Evolutionary conservation across 1,140 invertebrate genomes (phyloP), one percentile per base, ranked within the genome.

Genomic region (Nasonia vitripennis): DNA sequence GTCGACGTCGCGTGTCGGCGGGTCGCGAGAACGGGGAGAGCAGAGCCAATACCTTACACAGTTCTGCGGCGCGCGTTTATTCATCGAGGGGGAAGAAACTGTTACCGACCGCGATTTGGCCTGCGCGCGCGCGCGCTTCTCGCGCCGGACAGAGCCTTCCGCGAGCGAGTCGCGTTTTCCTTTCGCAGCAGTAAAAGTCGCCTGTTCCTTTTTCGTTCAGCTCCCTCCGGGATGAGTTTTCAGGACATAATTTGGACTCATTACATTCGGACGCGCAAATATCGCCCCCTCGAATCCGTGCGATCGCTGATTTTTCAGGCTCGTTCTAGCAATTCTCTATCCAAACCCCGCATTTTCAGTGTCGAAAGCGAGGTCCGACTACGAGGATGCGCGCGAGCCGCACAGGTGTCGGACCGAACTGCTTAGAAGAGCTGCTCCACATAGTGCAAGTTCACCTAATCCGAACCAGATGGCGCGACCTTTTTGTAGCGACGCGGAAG

Each of bases 1-100:
- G 89, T 91, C 89, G 89, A 91, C 87, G 87, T 55, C 17, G 11
- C 88, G 89, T 87, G 89, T 88, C 87, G 83, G 83, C 55, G 88
- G 68, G 84, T 88, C 87, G 83, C 83, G 89, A 88, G 86, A 88
- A 87, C 91, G 88, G 3, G 20, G 27, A 62, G 23, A 81, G 23
- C 20, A 68, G 62, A 68, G 45, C 70, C 79, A 78, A 27, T 81
- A 83, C 17, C 73, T 23, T 41, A 82, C 45, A 37, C 27, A 55
- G 27, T 62, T 23, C 14, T 31, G 55, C 82, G 23, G 20, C 10
- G 74, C 23, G 70, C 48, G 27, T 73, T 48, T 41, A 27, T 55
- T 27, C 70, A 71, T 51, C 27, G n/a, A 37, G 77, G 41, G 34
- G 41, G 41, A 82, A 82, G 31, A 41, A 91, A 90, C 86, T 37